A percentile compares a stretch with the other conserved stretches of the same genome.
These are phyloP conservation scores for Muricea muricata DNA, from an alignment of 92 coral and sea anemone species.

Conservation along the genomic window DNA sequence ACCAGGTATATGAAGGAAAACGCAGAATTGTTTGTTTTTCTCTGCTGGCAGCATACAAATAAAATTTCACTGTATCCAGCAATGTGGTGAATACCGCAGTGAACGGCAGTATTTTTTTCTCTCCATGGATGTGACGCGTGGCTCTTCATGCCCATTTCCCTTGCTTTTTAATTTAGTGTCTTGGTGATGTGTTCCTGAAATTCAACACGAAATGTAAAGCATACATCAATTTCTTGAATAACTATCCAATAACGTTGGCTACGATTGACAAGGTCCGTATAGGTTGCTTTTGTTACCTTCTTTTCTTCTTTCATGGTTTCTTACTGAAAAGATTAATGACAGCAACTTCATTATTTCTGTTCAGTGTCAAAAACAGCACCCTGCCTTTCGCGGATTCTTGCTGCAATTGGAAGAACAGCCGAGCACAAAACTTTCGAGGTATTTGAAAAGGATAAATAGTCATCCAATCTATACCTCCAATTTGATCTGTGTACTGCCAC, in stretches of 20 bases:
- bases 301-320: neutral
- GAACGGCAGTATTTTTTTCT: no score
- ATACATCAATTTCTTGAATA: slow-evolving; percentile 90
- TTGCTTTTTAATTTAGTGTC: slow-evolving; percentile 69
- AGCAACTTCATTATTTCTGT: neutral
- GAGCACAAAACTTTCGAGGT: slow-evolving; percentile 82
- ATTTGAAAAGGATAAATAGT: no score
- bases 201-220: slow-evolving; percentile 84
- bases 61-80: neutral
- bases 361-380: slow-evolving; percentile 89
- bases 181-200: slow-evolving; percentile 90
- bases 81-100: no score
- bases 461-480: no score
- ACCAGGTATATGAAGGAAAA: slow-evolving; percentile 70
- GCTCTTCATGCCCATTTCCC: no score
- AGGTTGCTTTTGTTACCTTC: neutral
- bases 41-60: no score
- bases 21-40: neutral
- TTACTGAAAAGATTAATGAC: no score
- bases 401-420: slow-evolving; percentile 80
- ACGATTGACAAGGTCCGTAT: slow-evolving; percentile 85
- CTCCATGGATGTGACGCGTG: no score
- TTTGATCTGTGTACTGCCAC: no score
- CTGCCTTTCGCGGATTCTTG: slow-evolving; percentile 89
- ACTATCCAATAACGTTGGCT: slow-evolving; percentile 79